Conservation (phyloP, 2,888 invertebrate genomes). For the Lasioglossum oenotherae region DNA sequence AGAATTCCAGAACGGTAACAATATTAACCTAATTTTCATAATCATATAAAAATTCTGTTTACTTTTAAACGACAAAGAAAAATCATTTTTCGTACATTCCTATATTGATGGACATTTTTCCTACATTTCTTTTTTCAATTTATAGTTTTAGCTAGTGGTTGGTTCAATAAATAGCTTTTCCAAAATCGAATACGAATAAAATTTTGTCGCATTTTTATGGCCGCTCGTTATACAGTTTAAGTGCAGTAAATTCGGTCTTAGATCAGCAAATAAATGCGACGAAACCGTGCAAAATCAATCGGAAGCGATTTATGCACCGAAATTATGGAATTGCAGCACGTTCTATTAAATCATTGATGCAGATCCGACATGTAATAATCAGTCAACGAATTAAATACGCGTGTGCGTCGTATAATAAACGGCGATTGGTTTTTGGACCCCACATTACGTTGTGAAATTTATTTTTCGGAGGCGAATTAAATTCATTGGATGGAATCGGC, state of each 20-base stretch:
- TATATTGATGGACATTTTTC: not conserved
- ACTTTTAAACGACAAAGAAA: not conserved
- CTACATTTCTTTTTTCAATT: too few species aligned
- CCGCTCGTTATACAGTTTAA: not conserved
- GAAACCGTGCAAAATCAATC: not conserved
- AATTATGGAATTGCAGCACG: not conserved
- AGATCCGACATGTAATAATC: conserved; percentile 40
- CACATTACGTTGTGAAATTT: not conserved
- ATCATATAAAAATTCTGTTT: not conserved
- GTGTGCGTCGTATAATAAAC: conserved; percentile 14
- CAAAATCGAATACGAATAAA: not conserved
- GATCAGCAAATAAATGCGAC: not conserved
- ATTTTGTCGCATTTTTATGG: not conserved
- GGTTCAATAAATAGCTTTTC: not conserved
- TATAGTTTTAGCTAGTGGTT: too few species aligned
- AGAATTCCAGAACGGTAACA: not conserved
- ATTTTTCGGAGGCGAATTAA: conserved; percentile 25
- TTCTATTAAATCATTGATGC: conserved; percentile 24
- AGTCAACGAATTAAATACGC: conserved; percentile 28
- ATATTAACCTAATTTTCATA: not conserved
- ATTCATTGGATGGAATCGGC: not conserved
- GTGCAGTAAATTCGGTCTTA: not conserved
- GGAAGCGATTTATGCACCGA: not conserved
- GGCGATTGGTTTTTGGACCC: not conserved
- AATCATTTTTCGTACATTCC: not conserved